Evolutionary conservation across 2,113 vertebrate species (phyloP), one percentile per base, ranked within the genome.

Genomic region (Salvelinus alpinus): DNA sequence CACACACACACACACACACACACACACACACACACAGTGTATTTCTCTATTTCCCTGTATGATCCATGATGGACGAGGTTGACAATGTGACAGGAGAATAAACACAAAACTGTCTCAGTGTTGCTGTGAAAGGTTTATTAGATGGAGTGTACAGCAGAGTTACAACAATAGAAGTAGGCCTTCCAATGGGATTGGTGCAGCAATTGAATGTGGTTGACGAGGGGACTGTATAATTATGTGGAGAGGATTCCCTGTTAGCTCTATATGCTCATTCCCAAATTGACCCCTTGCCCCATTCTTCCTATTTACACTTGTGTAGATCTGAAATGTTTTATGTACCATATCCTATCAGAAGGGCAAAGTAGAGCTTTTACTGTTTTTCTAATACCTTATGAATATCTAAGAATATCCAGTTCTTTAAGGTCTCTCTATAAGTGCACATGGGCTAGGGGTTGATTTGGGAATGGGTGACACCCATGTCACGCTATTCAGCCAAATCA

Each of bases 91-190:
- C 3, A 79, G 86, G 86, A 80, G 87, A 91, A 90, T 86, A 86
- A 89, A 89, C 88, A 90, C 82, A 20, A 64, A 64, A 82, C 77
- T 88, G 82, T 72, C 82, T 82, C 73, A 77, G 83, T 82, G 87
- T 88, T 87, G 85, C 88, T 90, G 86, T 82, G 84, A 89, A 90
- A 88, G 48, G 80, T 92, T 92, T 91, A 91, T 91, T 90, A 86
- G 85, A 88, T 83, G 74, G 80, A 86, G 87, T 84, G 85, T 13
- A 77, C 71, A 87, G 77, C 86, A 77, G 68, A 88, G 80, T 60
- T 85, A 48, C 83, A 87, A 78, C 70, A 77, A 77, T 25, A 73
- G 75, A 54, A 54, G 51, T 54, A 16, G 16, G 3, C 16, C 51
- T 67, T 72, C 77, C 72, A 81, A 76, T 71, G 60, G 68, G 22